These are phyloP conservation scores for Aurelia sp. DNA, from an alignment of 30 jellyfish, hydroid and myxozoan species.

Conservation along the genomic window DNA sequence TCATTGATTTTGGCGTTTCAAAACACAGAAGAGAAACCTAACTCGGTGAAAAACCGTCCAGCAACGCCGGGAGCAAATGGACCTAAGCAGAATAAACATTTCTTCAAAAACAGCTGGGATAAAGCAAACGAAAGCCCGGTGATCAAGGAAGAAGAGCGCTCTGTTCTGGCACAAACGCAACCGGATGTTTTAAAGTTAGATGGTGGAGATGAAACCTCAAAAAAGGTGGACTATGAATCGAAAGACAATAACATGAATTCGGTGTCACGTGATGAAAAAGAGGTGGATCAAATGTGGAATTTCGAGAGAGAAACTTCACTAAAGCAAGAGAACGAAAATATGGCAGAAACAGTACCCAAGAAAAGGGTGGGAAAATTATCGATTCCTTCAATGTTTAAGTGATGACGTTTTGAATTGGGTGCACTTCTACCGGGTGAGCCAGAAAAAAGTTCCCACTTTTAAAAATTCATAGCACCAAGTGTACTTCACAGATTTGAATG, in stretches of 20 bases:
- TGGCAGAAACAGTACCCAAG: slow-evolving; percentile 1
- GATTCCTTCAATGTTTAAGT: slow-evolving; percentile 43
- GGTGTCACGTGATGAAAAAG: background rate
- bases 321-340: background rate
- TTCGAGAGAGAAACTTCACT: background rate
- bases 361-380: slow-evolving; percentile 35
- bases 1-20: slow-evolving; percentile 31
- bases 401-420: background rate
- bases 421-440: too few species aligned
- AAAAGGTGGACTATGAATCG: too few species aligned
- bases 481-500: too few species aligned
- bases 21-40: background rate
- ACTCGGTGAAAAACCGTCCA: slow-evolving; percentile 29
- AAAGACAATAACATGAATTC: too few species aligned
- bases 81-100: background rate
- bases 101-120: background rate
- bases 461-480: too few species aligned
- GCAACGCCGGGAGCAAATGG: slow-evolving; percentile 46
- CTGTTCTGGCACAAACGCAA: background rate
- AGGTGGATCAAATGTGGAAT: background rate
- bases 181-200: slow-evolving; percentile 10
- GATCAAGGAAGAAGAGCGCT: background rate
- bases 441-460: too few species aligned
- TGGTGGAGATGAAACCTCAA: background rate
- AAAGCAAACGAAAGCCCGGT: background rate